These are phyloP conservation scores for Aporrectodea caliginosa DNA, from an alignment of 1,140 invertebrate species.

Conservation along the genomic window DNA sequence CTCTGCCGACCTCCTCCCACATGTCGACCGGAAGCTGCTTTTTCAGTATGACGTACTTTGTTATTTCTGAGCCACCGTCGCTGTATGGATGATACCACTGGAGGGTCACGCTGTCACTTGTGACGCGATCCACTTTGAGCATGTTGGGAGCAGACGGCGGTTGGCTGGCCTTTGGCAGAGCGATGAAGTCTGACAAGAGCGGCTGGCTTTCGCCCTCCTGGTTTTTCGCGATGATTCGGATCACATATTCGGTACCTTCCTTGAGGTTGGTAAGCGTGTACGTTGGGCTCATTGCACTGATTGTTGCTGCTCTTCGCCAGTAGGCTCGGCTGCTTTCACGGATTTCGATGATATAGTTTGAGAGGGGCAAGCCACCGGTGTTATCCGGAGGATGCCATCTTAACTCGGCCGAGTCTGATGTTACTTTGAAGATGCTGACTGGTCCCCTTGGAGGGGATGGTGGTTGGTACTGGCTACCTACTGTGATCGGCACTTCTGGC, in stretches of 20 bases:
- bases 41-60: slow-evolving; percentile 64
- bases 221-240: slow-evolving; percentile 83
- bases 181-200: slow-evolving; percentile 17
- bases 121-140: slow-evolving; percentile 23
- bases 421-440: slow-evolving; percentile 17
- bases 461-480: slow-evolving; percentile 42
- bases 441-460: slow-evolving; percentile 28
- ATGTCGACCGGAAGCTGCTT: slow-evolving; percentile 19
- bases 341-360: slow-evolving; percentile 91
- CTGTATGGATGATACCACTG: slow-evolving; percentile 69
- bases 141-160: slow-evolving; percentile 25
- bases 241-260: slow-evolving; percentile 84
- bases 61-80: slow-evolving; percentile 68
- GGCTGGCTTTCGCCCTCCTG: slow-evolving; percentile 56
- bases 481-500: slow-evolving; percentile 59
- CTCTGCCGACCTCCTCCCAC: slow-evolving; percentile 28
- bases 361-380: slow-evolving; percentile 84
- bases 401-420: slow-evolving; percentile 11
- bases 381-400: slow-evolving; percentile 86
- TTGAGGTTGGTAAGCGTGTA: slow-evolving; percentile 62
- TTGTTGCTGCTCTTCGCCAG: slow-evolving; percentile 34
- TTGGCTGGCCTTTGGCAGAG: not conserved
- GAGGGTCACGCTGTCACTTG: slow-evolving; percentile 59
- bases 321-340: slow-evolving; percentile 37
- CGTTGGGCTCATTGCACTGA: slow-evolving; percentile 8